These are phyloP conservation scores for Botia kubotai DNA, from an alignment of 2,797 vertebrate genomes.

Conservation along the genomic window DNA sequence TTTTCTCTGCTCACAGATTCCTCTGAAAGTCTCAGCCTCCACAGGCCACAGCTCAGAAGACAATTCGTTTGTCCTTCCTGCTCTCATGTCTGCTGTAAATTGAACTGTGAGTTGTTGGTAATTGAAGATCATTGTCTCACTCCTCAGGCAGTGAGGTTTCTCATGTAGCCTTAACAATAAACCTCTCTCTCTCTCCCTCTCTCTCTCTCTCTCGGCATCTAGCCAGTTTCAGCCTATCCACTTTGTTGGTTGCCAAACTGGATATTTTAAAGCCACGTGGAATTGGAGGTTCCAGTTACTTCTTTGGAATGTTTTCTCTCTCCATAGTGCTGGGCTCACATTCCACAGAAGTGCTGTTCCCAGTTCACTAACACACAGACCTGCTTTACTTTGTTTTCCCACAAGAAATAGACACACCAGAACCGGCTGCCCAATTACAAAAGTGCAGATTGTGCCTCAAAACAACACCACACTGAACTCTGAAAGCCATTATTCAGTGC, in stretches of 20 bases:
- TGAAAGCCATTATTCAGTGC: conserved; percentile 48
- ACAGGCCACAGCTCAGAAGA: conserved; percentile 40
- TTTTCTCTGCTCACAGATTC: conserved; percentile 24
- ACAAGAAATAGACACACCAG: conserved; percentile 60
- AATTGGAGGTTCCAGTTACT: conserved; percentile 64
- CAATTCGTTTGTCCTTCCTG: conserved; percentile 32
- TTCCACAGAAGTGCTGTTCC: conserved; percentile 67
- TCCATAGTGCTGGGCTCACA: conserved; percentile 60
- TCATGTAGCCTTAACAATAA: conserved; percentile 56
- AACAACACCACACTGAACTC: conserved; percentile 58
- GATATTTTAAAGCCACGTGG: conserved; percentile 58
- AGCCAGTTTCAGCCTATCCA: conserved; percentile 61
- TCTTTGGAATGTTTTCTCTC: conserved; percentile 62
- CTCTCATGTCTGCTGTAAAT: conserved; percentile 69
- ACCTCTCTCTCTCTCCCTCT: conserved; percentile 24
- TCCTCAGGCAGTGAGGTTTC: conserved; percentile 57
- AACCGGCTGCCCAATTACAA: conserved; percentile 53
- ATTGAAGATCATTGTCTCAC: conserved; percentile 70
- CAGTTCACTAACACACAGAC: conserved; percentile 67
- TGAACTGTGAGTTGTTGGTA: conserved; percentile 67
- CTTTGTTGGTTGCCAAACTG: conserved; percentile 66
- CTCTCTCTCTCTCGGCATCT: conserved; percentile 59
- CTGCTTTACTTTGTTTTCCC: conserved; percentile 64
- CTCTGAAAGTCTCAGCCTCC: conserved; percentile 32
- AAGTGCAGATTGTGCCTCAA: conserved; percentile 52